A percentile compares a stretch with the other conserved stretches of the same genome.
phyloP scores from a whole-genome alignment of 2,113 vertebrate species.

The Cyprinodon tularosa region DNA sequence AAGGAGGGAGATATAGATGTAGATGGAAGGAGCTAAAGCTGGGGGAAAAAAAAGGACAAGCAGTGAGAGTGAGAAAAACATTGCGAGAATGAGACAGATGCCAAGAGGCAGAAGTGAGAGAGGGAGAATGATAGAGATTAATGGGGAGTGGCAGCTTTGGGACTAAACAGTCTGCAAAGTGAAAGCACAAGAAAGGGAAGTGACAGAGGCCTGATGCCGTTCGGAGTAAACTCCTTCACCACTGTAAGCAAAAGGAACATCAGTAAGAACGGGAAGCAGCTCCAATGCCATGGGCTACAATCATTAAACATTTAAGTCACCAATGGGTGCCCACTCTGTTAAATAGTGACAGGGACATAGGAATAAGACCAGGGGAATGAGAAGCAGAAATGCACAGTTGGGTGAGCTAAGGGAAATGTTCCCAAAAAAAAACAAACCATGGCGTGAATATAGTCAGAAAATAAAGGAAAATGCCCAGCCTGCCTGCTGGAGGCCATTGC shows the following conservation, averaged over 20 bases:
- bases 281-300: slow-evolving; percentile 36
- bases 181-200: slow-evolving; percentile 49
- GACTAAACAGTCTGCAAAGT: slow-evolving; percentile 57
- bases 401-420: background rate
- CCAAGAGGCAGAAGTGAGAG: slow-evolving; percentile 55
- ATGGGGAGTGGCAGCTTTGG: slow-evolving; percentile 65
- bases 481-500: background rate
- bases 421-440: background rate
- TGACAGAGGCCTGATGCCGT: slow-evolving; percentile 66
- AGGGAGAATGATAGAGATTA: slow-evolving; percentile 72
- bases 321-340: slow-evolving; percentile 47
- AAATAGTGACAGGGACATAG: slow-evolving; percentile 33
- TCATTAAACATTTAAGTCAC: slow-evolving; percentile 71
- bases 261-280: slow-evolving; percentile 28
- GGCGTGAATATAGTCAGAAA: background rate
- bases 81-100: slow-evolving; percentile 35
- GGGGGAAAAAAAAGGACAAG: slow-evolving; percentile 14
- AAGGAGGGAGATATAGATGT: slow-evolving; percentile 19
- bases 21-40: slow-evolving; percentile 31
- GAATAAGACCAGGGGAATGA: slow-evolving; percentile 31
- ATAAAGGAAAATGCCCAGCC: background rate
- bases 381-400: slow-evolving; percentile 32
- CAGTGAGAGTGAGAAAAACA: slow-evolving; percentile 13
- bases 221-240: slow-evolving; percentile 63
- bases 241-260: slow-evolving; percentile 70